A percentile compares a stretch with the other conserved stretches of the same genome.
These are phyloP conservation scores for Drosophila seguyi DNA, from an alignment of 1,140 invertebrate genomes.

Conservation along the genomic window DNA sequence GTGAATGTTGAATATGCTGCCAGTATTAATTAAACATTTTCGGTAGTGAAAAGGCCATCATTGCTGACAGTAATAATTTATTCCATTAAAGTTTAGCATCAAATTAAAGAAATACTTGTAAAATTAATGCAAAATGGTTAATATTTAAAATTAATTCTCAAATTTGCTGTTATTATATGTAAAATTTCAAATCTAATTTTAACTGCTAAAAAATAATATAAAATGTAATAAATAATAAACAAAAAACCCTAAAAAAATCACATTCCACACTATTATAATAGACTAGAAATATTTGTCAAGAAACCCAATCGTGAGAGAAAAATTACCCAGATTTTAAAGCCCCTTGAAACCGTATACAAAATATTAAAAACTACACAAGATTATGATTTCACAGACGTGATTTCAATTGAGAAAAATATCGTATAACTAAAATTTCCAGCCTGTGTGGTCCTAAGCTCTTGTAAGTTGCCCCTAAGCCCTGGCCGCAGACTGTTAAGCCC, in stretches of 20 bases:
- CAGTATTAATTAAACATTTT: not conserved
- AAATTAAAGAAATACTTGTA: not conserved
- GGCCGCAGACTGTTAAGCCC: conserved; percentile 33
- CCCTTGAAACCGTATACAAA: conserved; percentile 27
- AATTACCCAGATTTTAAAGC: not conserved
- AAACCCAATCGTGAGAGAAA: not conserved
- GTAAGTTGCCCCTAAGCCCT: conserved; percentile 45
- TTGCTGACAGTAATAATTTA: not conserved
- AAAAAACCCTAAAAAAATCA: not conserved
- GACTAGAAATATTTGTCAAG: not conserved
- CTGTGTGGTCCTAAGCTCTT: conserved; percentile 47
- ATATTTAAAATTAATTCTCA: not conserved
- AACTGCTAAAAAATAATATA: not conserved
- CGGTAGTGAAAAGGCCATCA: not conserved
- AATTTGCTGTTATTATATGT: not conserved
- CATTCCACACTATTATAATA: too few species aligned
- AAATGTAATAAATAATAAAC: not conserved
- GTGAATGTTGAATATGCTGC: not conserved
- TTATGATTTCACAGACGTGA: conserved; percentile 45
- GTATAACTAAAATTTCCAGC: conserved; percentile 16
- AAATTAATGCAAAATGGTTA: not conserved
- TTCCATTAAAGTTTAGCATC: not conserved
- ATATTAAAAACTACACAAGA: conserved; percentile 17
- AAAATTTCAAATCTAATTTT: not conserved
- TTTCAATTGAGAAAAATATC: conserved; percentile 49